Conservation (phyloP, 2,888 invertebrate genomes). For the Tanytarsus gracilentus region DNA sequence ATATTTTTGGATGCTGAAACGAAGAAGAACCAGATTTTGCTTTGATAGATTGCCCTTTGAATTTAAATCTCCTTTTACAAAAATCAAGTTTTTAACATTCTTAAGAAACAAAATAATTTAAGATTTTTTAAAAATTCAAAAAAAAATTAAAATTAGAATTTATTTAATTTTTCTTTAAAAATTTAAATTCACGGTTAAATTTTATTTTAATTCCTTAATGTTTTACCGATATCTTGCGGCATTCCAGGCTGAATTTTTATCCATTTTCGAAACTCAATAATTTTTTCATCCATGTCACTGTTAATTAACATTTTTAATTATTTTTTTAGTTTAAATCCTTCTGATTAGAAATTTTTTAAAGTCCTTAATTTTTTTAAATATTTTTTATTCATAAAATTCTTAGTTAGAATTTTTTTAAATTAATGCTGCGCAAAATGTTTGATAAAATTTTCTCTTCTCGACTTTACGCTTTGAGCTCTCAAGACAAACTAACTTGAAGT, state of each 20-base stretch:
- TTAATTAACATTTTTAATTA: background rate
- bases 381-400: background rate
- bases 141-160: background rate
- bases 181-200: conserved; percentile 8
- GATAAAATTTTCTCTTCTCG: too few relatives aligned
- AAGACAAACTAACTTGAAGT: too few relatives aligned
- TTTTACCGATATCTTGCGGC: conserved; percentile 57
- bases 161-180: background rate
- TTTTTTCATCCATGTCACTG: conserved; percentile 42
- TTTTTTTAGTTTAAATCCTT: background rate
- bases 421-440: too few relatives aligned
- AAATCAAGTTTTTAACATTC: too few relatives aligned
- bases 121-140: too few relatives aligned
- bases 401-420: too few relatives aligned
- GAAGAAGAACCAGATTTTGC: too few relatives aligned
- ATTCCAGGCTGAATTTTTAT: conserved; percentile 55
- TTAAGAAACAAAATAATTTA: too few relatives aligned
- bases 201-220: background rate
- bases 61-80: too few relatives aligned
- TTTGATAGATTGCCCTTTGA: too few relatives aligned
- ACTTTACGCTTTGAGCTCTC: too few relatives aligned
- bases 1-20: too few relatives aligned
- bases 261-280: conserved; percentile 50
- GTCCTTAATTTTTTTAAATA: background rate
- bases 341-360: background rate